Conservation (phyloP, 2,888 invertebrate genomes). For the Campoplex capitator region DNA sequence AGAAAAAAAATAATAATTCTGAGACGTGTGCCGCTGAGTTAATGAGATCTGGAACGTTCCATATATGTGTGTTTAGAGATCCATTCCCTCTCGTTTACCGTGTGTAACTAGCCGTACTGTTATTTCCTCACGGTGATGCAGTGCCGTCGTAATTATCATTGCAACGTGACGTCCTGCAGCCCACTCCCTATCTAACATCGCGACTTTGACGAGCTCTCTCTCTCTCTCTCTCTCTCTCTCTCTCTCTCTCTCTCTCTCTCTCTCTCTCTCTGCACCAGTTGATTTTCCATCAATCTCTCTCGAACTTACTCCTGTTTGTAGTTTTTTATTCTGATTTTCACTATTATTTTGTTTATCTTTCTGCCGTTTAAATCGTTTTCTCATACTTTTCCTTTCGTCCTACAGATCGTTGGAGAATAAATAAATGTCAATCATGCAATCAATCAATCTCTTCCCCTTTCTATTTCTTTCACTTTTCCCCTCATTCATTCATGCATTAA, state of each 20-base stretch:
- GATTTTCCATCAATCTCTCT: background rate
- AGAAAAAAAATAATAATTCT: background rate
- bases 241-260: background rate
- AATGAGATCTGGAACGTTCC: background rate
- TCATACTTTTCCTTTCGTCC: background rate
- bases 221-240: background rate
- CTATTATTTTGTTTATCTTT: background rate
- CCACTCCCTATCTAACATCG: constrained; percentile 14
- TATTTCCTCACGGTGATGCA: constrained; percentile 46
- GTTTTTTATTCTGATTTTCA: background rate
- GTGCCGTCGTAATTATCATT: constrained; percentile 53
- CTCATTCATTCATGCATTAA: background rate
- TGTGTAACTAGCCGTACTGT: constrained; percentile 39
- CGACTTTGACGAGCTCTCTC: constrained; percentile 15
- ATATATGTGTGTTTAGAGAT: background rate
- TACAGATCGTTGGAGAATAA: too few species aligned
- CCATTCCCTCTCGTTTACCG: constrained; percentile 41
- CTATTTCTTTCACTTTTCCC: background rate
- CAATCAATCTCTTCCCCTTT: background rate
- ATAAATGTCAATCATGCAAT: too few species aligned
- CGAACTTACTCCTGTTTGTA: background rate
- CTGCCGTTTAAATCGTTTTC: background rate
- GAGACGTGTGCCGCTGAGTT: background rate
- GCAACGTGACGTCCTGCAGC: constrained; percentile 37
- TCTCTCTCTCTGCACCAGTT: background rate